Base-by-base conservation (phyloP, 2,113 vertebrate genomes). In the Mobula birostris region DNA sequence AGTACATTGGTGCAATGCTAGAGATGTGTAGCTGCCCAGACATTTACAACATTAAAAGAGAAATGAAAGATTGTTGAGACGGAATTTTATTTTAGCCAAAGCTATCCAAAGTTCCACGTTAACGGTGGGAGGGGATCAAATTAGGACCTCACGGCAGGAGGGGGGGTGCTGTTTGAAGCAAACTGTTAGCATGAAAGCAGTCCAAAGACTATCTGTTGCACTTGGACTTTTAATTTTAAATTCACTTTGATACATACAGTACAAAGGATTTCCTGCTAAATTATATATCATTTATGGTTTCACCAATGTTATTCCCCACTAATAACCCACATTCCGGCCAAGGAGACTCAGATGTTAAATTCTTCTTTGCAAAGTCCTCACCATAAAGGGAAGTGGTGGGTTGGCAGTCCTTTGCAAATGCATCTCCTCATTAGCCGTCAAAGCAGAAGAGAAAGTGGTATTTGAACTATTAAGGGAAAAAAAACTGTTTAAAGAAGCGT, bases 251-350 rank as follows among this genome's bases (percentile, higher is more conserved):
- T 88, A 88, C 29, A n/a, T 32, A 27, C 12, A 88, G 58, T 88
- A 88, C 85, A 88, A 88, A 88, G 85, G 85, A 66, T 88, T 88
- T 88, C 85, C 85, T 66, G 15, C 61, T 32, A 88, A 88, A 88
- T 88, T 88, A 88, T n/a, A 66, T 88, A n/a, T 88, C 85, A 66
- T 61, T 88, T 32, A 29, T 88, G 29, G n/a, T 66, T 88, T 88
- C 56, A 85, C 82, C 14, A 66, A 88, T 63, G 61, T 88, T 88
- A n/a, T 66, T 61, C 61, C 58, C 29, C 85, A 17, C n/a, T 88
- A 88, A 63, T 88, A 88, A 88, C 58, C n/a, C 56, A 29, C 85
- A 88, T 88, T 88, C 58, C 85, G 29, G 85, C 85, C 58, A 27
- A 63, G 85, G 27, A n/a, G 58, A n/a, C 11, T 88, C 58, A 61